These are phyloP conservation scores for Eurystomus glaucurus DNA, from an alignment of 2,797 vertebrate species.

Conservation along the genomic window DNA sequence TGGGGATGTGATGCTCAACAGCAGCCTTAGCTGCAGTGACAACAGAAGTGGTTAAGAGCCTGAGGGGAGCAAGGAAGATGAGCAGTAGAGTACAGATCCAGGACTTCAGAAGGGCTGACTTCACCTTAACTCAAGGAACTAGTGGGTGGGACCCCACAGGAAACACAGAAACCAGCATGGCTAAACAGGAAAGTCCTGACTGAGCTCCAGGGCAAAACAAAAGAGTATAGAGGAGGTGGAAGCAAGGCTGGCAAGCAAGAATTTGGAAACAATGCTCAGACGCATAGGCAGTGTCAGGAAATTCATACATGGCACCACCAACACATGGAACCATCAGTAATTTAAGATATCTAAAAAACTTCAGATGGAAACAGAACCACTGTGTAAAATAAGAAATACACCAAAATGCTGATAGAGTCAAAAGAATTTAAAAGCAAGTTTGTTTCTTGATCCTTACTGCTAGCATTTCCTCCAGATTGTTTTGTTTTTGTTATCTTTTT, in stretches of 20 bases:
- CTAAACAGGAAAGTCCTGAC: not conserved
- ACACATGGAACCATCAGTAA: not conserved
- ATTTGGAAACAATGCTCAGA: not conserved
- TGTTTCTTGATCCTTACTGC: not conserved
- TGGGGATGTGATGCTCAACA: not conserved
- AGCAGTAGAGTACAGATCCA: not conserved
- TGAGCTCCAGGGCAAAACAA: not conserved
- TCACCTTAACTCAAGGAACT: not conserved
- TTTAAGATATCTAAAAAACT: not conserved
- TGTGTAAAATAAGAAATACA: not conserved
- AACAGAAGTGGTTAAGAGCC: not conserved
- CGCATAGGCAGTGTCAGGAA: not conserved
- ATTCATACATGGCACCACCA: not conserved
- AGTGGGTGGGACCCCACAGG: not conserved
- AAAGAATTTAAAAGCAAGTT: not conserved
- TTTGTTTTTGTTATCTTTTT: not conserved
- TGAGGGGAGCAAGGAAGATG: not conserved
- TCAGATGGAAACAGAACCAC: not conserved
- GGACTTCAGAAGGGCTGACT: not conserved
- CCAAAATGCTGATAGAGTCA: not conserved
- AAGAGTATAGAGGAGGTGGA: not conserved
- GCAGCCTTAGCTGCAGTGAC: not conserved
- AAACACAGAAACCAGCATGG: not conserved
- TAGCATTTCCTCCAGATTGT: not conserved
- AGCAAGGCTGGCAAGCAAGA: not conserved